phyloP scores from a whole-genome alignment of 2,797 vertebrate genomes.

The Bradypodion pumilum region DNA sequence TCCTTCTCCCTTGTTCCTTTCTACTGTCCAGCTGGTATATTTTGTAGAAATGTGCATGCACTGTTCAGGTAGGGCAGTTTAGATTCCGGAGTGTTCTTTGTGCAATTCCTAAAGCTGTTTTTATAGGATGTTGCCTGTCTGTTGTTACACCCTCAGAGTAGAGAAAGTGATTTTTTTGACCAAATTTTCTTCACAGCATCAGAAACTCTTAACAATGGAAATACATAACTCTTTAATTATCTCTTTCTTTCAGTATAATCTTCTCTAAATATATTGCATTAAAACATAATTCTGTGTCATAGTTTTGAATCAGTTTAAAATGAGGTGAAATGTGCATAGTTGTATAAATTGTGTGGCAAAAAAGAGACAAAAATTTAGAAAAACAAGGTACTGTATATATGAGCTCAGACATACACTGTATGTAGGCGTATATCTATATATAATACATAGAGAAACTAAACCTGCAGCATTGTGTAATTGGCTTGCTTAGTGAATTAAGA shows the following conservation, averaged over 20 bases:
- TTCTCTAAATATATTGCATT: no score
- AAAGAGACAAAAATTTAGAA: neutral
- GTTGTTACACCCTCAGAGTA: conserved; percentile 17
- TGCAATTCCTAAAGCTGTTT: conserved; percentile 24
- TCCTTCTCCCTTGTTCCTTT: neutral
- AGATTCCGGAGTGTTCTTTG: no score
- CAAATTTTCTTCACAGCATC: no score
- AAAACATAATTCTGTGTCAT: no score
- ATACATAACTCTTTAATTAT: neutral
- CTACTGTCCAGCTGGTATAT: no score
- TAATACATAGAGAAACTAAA: neutral
- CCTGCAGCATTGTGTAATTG: neutral
- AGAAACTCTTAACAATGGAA: neutral
- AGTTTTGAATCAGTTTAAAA: no score
- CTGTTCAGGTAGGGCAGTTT: conserved; percentile 33
- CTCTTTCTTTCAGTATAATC: no score
- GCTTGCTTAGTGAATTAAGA: neutral
- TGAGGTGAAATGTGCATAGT: no score
- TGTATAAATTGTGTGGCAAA: neutral
- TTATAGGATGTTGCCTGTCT: conserved; percentile 4
- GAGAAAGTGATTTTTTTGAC: neutral
- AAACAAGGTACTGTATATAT: neutral
- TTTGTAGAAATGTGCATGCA: conserved; percentile 14
- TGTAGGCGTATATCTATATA: neutral
- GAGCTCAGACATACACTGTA: neutral